Conservation (phyloP, 1,140 invertebrate species). For the Paraescarpia echinospica region DNA sequence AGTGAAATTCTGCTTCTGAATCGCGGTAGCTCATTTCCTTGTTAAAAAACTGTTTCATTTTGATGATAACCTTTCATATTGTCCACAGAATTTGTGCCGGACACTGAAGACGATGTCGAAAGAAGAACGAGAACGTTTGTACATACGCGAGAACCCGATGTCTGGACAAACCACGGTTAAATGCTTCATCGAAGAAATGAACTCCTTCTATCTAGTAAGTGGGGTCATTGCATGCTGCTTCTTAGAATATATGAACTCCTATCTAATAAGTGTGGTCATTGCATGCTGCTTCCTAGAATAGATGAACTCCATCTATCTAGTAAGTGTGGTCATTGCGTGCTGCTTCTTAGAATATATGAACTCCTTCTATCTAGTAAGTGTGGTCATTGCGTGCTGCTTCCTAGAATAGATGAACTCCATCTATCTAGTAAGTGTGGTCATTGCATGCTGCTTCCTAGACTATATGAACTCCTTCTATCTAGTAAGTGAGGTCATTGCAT, state of each 20-base stretch:
- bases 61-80: not conserved
- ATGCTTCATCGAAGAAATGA: conserved; percentile 37
- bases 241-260: not conserved
- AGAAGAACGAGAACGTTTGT: conserved; percentile 26
- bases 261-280: not conserved
- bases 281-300: not conserved
- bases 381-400: no score
- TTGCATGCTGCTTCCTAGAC: no score
- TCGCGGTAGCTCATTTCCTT: no score
- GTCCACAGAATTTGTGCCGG: conserved; percentile 36
- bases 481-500: no score
- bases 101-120: conserved; percentile 30
- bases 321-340: no score
- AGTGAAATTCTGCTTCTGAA: no score
- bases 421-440: no score
- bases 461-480: no score
- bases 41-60: not conserved
- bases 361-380: no score
- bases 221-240: not conserved
- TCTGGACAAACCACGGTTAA: conserved; percentile 33
- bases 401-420: no score
- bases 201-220: conserved; percentile 36
- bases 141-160: conserved; percentile 33
- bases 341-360: no score
- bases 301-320: no score